Evolutionary conservation across 2,797 vertebrate species (phyloP).

Genomic region (Mareca strepera): DNA sequence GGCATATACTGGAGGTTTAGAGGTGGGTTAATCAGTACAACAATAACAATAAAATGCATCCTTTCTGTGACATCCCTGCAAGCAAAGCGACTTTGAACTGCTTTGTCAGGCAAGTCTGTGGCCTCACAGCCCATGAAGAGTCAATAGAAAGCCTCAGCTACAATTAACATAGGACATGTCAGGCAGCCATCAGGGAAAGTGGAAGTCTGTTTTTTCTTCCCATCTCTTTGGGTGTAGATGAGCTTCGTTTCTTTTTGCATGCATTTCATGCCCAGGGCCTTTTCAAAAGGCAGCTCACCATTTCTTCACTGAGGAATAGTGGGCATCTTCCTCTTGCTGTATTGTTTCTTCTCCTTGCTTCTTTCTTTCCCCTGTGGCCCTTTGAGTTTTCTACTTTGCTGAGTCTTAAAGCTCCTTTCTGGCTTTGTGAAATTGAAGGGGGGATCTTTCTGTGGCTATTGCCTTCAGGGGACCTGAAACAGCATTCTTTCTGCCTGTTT

Average conservation of each 20-base stretch:
- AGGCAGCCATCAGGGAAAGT: neutral
- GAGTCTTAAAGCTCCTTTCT: neutral
- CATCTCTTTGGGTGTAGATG: neutral
- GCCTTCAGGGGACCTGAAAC: neutral
- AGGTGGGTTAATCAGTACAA: slow-evolving; percentile 4
- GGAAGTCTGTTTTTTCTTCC: neutral
- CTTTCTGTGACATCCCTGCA: neutral
- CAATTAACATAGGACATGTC: neutral
- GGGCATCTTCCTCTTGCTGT: neutral
- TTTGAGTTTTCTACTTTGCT: neutral
- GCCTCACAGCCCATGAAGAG: neutral
- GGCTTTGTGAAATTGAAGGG: neutral
- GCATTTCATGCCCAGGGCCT: neutral
- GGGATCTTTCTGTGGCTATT: neutral
- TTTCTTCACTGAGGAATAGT: neutral
- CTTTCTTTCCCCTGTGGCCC: neutral
- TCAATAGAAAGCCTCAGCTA: neutral
- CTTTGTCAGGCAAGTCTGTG: neutral
- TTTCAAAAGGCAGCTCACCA: neutral
- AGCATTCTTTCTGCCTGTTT: neutral
- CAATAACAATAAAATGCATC: neutral
- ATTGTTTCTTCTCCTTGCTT: neutral
- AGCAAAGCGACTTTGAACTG: slow-evolving; percentile 2
- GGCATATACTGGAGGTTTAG: neutral
- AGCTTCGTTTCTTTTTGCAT: neutral